Evolutionary conservation across 2,888 invertebrate genomes (phyloP).

Genomic region (Geophilus truncorum): DNA sequence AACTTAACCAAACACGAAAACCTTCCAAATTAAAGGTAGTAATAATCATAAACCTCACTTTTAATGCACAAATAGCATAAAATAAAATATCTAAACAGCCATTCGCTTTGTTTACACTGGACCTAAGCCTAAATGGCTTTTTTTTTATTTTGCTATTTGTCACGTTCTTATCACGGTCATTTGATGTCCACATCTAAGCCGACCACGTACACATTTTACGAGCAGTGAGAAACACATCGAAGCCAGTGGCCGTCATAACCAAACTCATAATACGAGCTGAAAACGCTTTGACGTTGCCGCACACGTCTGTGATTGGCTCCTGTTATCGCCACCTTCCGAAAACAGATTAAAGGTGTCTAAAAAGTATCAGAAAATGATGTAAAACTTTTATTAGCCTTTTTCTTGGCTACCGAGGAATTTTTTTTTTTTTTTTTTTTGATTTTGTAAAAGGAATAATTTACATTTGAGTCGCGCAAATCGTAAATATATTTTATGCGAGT

Average conservation of each 20-base stretch:
- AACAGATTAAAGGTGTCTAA: background rate
- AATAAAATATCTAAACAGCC: background rate
- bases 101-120: background rate
- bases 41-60: too few species aligned
- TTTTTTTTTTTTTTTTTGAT: too few species aligned
- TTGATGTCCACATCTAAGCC: background rate
- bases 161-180: background rate
- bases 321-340: background rate
- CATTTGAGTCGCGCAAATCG: too few species aligned
- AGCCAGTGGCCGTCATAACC: conserved; percentile 18
- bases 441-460: too few species aligned
- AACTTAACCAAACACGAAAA: too few species aligned
- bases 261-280: background rate
- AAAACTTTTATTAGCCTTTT: background rate
- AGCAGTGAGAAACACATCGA: conserved; percentile 7
- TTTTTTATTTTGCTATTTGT: background rate
- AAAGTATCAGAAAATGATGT: background rate
- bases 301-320: background rate
- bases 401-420: background rate
- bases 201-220: conserved; percentile 12
- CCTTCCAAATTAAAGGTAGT: too few species aligned
- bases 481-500: too few species aligned
- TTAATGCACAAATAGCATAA: background rate
- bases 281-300: background rate
- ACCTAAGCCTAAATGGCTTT: background rate